phyloP scores from a whole-genome alignment of 2,797 vertebrate species.

The Trematomus bernacchii region DNA sequence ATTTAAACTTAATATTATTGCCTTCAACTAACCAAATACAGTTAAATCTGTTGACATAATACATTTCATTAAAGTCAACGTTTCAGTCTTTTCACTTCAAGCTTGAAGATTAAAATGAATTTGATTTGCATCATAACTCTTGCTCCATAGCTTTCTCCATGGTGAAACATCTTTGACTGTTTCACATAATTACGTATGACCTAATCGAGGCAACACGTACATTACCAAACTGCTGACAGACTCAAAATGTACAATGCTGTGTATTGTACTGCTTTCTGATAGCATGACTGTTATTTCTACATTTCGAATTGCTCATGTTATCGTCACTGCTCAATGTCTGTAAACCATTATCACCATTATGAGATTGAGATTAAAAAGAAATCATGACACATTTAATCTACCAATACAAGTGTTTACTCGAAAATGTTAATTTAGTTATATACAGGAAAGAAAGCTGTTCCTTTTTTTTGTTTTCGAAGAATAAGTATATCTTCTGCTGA shows the following conservation, averaged over 20 bases:
- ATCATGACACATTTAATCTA: slow-evolving; percentile 8
- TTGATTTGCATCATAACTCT: slow-evolving; percentile 25
- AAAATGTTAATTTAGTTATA: background rate
- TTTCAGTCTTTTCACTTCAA: too few species aligned
- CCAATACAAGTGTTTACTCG: slow-evolving; percentile 5
- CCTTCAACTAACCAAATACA: too few species aligned
- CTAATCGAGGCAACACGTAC: slow-evolving; percentile 22
- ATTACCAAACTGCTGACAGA: slow-evolving; percentile 16
- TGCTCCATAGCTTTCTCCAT: background rate
- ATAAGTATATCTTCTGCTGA: slow-evolving; percentile 31
- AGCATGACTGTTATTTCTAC: background rate
- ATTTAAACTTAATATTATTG: too few species aligned
- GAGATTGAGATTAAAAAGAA: slow-evolving; percentile 4
- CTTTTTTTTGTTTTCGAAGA: background rate
- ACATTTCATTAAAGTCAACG: too few species aligned
- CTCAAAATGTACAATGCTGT: slow-evolving; percentile 1
- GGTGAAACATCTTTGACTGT: slow-evolving; percentile 20
- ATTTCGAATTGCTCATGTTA: slow-evolving; percentile 2
- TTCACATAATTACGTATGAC: slow-evolving; percentile 40
- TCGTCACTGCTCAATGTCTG: slow-evolving; percentile 1
- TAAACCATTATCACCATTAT: background rate
- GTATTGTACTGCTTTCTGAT: background rate
- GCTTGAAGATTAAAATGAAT: slow-evolving; percentile 17
- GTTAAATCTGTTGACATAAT: too few species aligned
- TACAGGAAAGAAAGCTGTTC: background rate